These are phyloP conservation scores for Clamator glandarius DNA, from an alignment of 2,797 vertebrate species.

Conservation along the genomic window DNA sequence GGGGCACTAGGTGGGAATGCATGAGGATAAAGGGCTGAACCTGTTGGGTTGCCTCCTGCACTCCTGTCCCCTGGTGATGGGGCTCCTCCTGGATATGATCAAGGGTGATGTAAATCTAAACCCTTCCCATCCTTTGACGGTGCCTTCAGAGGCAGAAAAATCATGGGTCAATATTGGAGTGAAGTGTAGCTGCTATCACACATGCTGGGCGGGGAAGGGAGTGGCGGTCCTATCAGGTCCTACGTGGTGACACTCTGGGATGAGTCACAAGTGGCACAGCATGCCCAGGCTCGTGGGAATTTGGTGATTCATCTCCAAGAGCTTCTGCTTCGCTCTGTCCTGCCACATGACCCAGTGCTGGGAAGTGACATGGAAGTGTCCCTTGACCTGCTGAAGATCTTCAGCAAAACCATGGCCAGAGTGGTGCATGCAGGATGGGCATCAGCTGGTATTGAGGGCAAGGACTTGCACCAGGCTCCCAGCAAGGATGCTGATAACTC, in stretches of 20 bases:
- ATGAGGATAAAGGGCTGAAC: not conserved
- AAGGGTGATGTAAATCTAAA: not conserved
- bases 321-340: not conserved
- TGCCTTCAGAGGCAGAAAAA: not conserved
- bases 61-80: not conserved
- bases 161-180: fast-evolving
- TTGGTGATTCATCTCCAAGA: not conserved
- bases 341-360: not conserved
- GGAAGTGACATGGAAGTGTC: not conserved
- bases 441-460: not conserved
- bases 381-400: not conserved
- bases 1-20: not conserved
- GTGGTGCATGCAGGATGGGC: not conserved
- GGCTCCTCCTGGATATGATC: fast-evolving
- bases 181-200: not conserved
- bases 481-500: not conserved
- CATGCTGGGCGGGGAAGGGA: not conserved
- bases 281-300: fast-evolving
- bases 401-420: not conserved
- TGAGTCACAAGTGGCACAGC: not conserved
- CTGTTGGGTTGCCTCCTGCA: fast-evolving
- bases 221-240: not conserved
- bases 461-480: not conserved
- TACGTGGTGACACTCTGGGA: not conserved
- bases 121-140: not conserved